Conservation (phyloP, 2,888 invertebrate species). For the Zygaena filipendulae region DNA sequence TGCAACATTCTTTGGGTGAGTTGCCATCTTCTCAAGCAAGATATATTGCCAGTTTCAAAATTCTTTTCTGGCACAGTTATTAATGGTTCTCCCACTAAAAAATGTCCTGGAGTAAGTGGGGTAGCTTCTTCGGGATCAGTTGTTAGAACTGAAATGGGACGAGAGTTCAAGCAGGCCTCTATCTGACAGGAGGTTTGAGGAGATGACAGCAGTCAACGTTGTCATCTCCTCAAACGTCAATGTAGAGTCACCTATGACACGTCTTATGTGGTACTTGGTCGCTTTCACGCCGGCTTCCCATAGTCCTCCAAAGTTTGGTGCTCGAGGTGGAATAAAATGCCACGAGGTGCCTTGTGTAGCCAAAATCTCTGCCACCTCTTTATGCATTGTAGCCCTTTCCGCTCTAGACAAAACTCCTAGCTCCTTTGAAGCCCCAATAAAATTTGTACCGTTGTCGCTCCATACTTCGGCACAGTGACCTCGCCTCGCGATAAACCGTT, state of each 20-base stretch:
- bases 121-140: slow-evolving; percentile 7
- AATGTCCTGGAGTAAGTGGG: slow-evolving; percentile 15
- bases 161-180: slow-evolving; percentile 7
- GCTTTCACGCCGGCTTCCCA: slow-evolving; percentile 14
- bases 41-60: slow-evolving; percentile 5
- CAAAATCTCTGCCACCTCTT: slow-evolving; percentile 14
- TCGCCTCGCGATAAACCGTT: slow-evolving; percentile 16
- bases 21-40: slow-evolving; percentile 12
- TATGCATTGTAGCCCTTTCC: slow-evolving; percentile 1
- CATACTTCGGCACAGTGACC: slow-evolving; percentile 16
- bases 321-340: slow-evolving; percentile 12
- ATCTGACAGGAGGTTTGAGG: slow-evolving; percentile 7
- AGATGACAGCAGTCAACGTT: slow-evolving; percentile 5
- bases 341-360: slow-evolving; percentile 12
- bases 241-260: slow-evolving; percentile 4
- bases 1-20: slow-evolving; percentile 11
- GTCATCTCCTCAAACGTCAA: slow-evolving; percentile 9
- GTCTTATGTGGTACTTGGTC: slow-evolving; percentile 4
- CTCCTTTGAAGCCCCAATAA: slow-evolving; percentile 15
- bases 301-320: slow-evolving; percentile 14
- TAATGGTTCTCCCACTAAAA: slow-evolving; percentile 14
- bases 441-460: slow-evolving; percentile 20
- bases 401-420: slow-evolving; percentile 5
- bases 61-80: slow-evolving; percentile 9
- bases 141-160: slow-evolving; percentile 3